Conservation (phyloP, 2,113 vertebrate genomes). For the Triplophysa rosa region DNA sequence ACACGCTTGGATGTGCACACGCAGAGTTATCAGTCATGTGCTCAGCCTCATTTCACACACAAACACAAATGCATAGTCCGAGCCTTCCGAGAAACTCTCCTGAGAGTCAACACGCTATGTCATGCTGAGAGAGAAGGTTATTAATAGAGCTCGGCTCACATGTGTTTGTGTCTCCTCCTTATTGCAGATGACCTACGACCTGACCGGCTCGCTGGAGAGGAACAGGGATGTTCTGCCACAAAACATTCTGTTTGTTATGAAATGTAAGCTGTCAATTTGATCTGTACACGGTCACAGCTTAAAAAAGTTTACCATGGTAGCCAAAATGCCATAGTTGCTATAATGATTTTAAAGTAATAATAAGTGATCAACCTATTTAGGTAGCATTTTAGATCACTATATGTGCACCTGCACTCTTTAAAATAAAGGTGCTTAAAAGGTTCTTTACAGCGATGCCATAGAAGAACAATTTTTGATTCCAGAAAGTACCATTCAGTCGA, state of each 20-base stretch:
- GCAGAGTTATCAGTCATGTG: conserved; percentile 21
- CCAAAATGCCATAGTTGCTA: too few relatives aligned
- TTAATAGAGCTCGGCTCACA: background rate
- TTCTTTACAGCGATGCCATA: too few relatives aligned
- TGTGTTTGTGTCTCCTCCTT: conserved; percentile 47
- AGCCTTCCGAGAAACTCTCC: conserved; percentile 25
- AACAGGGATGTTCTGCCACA: conserved; percentile 93
- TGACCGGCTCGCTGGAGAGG: conserved; percentile 83
- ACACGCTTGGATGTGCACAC: background rate
- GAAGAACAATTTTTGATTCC: too few relatives aligned
- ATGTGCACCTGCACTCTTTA: too few relatives aligned
- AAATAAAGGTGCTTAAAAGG: too few relatives aligned
- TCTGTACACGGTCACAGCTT: background rate
- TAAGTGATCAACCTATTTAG: too few relatives aligned
- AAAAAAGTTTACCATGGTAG: background rate
- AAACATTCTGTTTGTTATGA: conserved; percentile 91
- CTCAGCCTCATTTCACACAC: background rate
- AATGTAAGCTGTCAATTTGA: conserved; percentile 79
- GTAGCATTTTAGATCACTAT: too few relatives aligned
- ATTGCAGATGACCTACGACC: conserved; percentile 88
- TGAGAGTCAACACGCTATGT: background rate
- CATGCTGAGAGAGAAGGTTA: conserved; percentile 21
- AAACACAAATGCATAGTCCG: conserved; percentile 14
- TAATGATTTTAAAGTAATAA: too few relatives aligned
- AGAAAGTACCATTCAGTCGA: too few relatives aligned